phyloP scores from a whole-genome alignment of 2,113 vertebrate species.

The Dasyurus viverrinus region DNA sequence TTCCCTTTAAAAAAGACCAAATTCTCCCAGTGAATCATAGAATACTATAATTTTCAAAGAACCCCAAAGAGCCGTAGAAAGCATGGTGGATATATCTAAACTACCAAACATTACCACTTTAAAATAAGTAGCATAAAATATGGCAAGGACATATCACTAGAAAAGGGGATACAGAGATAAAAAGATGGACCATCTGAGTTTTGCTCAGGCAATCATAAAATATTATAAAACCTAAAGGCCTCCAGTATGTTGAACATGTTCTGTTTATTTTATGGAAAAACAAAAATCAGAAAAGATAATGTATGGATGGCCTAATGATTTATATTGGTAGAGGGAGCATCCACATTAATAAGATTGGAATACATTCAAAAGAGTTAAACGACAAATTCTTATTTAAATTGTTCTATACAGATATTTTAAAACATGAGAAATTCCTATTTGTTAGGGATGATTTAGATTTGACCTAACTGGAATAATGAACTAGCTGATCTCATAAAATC shows the following conservation, averaged over 20 bases:
- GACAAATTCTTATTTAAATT: background rate
- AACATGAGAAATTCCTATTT: background rate
- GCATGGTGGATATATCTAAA: background rate
- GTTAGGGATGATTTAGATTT: background rate
- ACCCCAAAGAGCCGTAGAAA: background rate
- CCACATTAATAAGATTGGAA: background rate
- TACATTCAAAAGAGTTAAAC: background rate
- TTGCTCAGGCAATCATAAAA: background rate
- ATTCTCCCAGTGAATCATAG: background rate
- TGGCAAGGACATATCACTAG: background rate
- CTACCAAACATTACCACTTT: background rate
- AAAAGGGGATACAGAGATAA: background rate
- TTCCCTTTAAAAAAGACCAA: background rate
- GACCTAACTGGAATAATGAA: background rate
- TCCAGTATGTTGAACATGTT: background rate
- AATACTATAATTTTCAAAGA: background rate
- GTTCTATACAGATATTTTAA: background rate
- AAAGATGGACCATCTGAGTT: background rate
- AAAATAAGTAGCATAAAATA: background rate
- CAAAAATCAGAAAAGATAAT: background rate
- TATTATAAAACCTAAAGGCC: background rate
- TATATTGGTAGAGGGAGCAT: background rate
- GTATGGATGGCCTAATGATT: background rate
- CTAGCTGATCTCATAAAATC: background rate
- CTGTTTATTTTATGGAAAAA: background rate